phyloP scores from a whole-genome alignment of 1,140 invertebrate species.

The Cotesia vestalis region DNA sequence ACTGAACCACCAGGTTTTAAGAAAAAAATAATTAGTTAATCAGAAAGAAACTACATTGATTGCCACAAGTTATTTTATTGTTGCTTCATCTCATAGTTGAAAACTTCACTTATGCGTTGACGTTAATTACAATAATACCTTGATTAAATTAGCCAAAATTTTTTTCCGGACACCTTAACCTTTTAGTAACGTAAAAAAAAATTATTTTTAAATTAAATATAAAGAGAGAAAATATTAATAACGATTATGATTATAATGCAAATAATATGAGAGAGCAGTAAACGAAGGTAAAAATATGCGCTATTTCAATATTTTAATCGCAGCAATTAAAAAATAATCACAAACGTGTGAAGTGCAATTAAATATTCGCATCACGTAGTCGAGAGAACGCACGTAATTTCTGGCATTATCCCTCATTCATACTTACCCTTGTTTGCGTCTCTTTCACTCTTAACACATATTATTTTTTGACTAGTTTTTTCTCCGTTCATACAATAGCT shows the following conservation, averaged over 20 bases:
- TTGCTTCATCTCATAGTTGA: too few relatives aligned
- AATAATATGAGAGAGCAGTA: conserved; percentile 27
- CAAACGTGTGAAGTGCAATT: conserved; percentile 49
- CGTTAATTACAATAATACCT: too few relatives aligned
- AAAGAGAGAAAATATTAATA: neutral
- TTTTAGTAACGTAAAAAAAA: too few relatives aligned
- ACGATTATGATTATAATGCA: conserved; percentile 5
- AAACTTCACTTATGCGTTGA: too few relatives aligned
- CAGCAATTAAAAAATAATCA: conserved; percentile 60
- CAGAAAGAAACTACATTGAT: too few relatives aligned
- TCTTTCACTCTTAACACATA: neutral
- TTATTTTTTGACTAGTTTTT: conserved; percentile 27
- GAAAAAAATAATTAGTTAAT: too few relatives aligned
- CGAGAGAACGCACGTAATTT: conserved; percentile 31
- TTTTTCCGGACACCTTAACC: too few relatives aligned
- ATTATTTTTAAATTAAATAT: neutral
- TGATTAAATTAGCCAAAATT: too few relatives aligned
- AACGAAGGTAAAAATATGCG: conserved; percentile 4
- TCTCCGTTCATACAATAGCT: conserved; percentile 17
- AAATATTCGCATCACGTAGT: conserved; percentile 49
- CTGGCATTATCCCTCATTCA: conserved; percentile 22
- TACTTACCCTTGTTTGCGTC: conserved; percentile 16
- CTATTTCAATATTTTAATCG: conserved; percentile 50
- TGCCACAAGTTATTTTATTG: too few relatives aligned
- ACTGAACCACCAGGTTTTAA: too few relatives aligned